Conservation (phyloP, 2,113 vertebrate species). For the Hiodon alosoides region DNA sequence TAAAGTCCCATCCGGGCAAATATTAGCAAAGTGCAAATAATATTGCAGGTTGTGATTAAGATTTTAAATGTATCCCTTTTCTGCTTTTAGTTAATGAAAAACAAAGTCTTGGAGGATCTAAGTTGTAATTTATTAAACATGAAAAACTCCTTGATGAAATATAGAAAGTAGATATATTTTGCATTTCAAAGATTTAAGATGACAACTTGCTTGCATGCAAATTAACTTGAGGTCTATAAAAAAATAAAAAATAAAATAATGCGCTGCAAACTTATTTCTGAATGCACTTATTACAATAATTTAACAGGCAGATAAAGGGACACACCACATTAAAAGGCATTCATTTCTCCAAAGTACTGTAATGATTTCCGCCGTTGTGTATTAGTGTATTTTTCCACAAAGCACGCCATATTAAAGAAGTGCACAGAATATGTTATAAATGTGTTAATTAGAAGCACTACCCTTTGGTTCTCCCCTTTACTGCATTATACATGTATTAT, state of each 20-base stretch:
- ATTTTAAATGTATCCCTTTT: conserved; percentile 92
- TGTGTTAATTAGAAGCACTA: conserved; percentile 86
- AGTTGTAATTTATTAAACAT: conserved; percentile 98
- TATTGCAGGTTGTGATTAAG: conserved; percentile 96
- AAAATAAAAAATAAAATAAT: conserved; percentile 71
- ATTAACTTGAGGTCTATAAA: conserved; percentile 84
- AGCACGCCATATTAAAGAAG: conserved; percentile 81
- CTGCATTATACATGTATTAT: conserved; percentile 77
- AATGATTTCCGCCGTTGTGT: conserved; percentile 84
- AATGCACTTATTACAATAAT: conserved; percentile 85
- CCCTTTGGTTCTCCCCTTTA: conserved; percentile 78
- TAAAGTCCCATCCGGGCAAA: conserved; percentile 81
- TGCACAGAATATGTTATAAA: conserved; percentile 83
- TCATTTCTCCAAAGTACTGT: conserved; percentile 85
- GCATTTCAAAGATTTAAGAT: conserved; percentile 95
- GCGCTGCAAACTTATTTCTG: conserved; percentile 75
- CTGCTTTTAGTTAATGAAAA: conserved; percentile 95
- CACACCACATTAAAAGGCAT: conserved; percentile 82
- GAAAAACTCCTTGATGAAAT: conserved; percentile 97
- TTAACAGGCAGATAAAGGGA: conserved; percentile 64
- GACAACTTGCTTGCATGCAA: conserved; percentile 89
- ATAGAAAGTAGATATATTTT: conserved; percentile 97
- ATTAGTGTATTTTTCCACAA: conserved; percentile 77
- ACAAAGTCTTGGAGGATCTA: conserved; percentile 95
- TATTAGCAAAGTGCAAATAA: conserved; percentile 90